These are phyloP conservation scores for Ptychodera flava DNA, from an alignment of 35 echinoderm and acorn worm genomes.

Conservation along the genomic window DNA sequence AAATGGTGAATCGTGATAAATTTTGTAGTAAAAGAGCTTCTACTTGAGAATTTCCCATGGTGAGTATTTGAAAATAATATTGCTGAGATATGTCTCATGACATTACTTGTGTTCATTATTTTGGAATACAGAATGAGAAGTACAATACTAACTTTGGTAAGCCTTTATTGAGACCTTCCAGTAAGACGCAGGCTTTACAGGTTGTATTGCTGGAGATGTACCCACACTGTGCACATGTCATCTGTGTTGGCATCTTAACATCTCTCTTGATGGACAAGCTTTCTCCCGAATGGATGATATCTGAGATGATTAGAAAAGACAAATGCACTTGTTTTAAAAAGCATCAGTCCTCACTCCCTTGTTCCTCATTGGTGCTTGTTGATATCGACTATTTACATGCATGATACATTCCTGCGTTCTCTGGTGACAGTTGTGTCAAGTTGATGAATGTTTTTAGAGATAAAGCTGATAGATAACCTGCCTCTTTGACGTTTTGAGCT, in stretches of 20 bases:
- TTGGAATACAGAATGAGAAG: background rate
- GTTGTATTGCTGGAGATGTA: slow-evolving; percentile 89
- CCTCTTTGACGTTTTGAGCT: too few species aligned
- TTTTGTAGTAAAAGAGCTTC: background rate
- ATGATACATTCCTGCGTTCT: too few species aligned
- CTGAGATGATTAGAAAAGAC: slow-evolving; percentile 30
- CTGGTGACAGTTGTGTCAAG: too few species aligned
- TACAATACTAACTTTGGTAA: slow-evolving; percentile 65
- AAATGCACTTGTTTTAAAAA: background rate
- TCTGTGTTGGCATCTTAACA: slow-evolving; percentile 91
- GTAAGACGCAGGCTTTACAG: slow-evolving; percentile 74
- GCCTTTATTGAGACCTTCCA: slow-evolving; percentile 91
- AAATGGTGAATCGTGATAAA: background rate
- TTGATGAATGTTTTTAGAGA: too few species aligned
- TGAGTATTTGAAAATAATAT: background rate
- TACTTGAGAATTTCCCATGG: too few species aligned
- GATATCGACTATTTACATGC: too few species aligned
- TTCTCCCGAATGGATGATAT: slow-evolving; percentile 97
- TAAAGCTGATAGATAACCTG: too few species aligned
- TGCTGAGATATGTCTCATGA: background rate
- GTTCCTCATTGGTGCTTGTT: too few species aligned
- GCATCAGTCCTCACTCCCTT: too few species aligned
- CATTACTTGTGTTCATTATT: background rate
- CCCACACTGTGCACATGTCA: slow-evolving; percentile 58
- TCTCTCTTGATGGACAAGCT: slow-evolving; percentile 85